Evolutionary conservation across 2,888 invertebrate species (phyloP), one percentile per base, ranked within the genome.

Genomic region (Drosophila antonietae): DNA sequence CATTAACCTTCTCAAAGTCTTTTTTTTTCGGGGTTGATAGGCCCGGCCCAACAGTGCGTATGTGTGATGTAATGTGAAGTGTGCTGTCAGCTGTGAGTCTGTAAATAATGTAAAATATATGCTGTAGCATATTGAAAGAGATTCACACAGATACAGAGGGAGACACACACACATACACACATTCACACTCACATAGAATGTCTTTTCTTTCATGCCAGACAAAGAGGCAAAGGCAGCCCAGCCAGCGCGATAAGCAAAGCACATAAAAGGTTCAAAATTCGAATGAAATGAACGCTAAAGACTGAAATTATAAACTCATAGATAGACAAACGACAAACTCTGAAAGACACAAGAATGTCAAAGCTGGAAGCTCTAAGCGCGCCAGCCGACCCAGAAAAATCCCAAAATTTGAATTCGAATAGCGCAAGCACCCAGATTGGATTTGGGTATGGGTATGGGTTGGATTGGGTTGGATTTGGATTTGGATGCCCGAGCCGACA

Each of bases 281-380:
- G 64, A 72, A 75, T 68, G 81, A 80, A 80, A 80, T 70, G 60
- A 58, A 56, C 68, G 67, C 62, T 23, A 46, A 70, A 78, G 63
- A 67, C 58, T 52, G 41, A 75, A 79, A 81, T 76, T 72, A 81
- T 84, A 66, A 81, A 72, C 74, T 68, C 62, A n/a, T 57, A 57
- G 35, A 59, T 23, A 73, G 46, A 59, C 62, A 49, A 49, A 12
- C 47, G 57, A 68, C 68, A 68, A 52, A 73, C 59, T 74, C 59
- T 66, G 68, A 61, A 75, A 65, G 58, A 61, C 73, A 64, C 57
- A 78, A 76, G 73, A 71, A 71, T 61, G 53, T 65, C 35, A 35
- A 49, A 68, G 64, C 79, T 63, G 66, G 66, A n/a, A 6, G 44
- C 47, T n/a, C 37, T 37, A 5, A 14, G 37, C 37, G 14, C 31